Evolutionary conservation across 1,140 invertebrate species (phyloP), one percentile per base, ranked within the genome.

Genomic region (Cotesia typhae): DNA sequence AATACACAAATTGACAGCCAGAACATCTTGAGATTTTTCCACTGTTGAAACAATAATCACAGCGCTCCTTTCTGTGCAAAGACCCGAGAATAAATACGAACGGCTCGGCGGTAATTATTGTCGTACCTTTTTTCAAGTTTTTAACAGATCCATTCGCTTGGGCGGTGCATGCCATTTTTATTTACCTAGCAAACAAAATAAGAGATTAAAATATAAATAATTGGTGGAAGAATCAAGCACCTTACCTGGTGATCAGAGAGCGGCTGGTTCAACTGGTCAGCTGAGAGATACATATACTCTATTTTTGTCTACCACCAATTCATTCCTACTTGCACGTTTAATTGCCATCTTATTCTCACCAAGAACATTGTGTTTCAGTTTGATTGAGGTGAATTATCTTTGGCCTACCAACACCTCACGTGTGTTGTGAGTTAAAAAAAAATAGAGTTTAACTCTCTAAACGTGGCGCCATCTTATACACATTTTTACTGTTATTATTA

Each of bases 1-100:
- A 96, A 81, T 91, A 89, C 2, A 94, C 92, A 81, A 92, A 94
- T n/a, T 92, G 89, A 82, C 94, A 95, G n/a, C 88, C 91, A 1
- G 92, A 91, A 83, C 94, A 95, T 85, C 92, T 94, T 3, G 89
- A 84, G 4, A 94, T 85, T 77, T 92, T 90, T 1, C 85, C 77
- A 76, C 68, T 72, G 77, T 86, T 87, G 71, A 92, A 88, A 79
- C 91, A 92, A 80, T 87, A 84, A 77, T 92, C 91, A 80, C 91
- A 92, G 70, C 86, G 81, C 75, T 88, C 85, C 60, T 87, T 85
- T 66, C 87, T 87, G 70, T 88, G 84, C 76, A 89, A 88, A 0
- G 89, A 89, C 78, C 87, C 89, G 0, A 92, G 79, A 2, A 88
- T 83, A 77, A 87, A 91, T 14, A 86, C 88, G 80, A 92, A 92